Evolutionary conservation across 2,797 vertebrate genomes (phyloP), one percentile per base, ranked within the genome.

Genomic region (Nannoperca australis): DNA sequence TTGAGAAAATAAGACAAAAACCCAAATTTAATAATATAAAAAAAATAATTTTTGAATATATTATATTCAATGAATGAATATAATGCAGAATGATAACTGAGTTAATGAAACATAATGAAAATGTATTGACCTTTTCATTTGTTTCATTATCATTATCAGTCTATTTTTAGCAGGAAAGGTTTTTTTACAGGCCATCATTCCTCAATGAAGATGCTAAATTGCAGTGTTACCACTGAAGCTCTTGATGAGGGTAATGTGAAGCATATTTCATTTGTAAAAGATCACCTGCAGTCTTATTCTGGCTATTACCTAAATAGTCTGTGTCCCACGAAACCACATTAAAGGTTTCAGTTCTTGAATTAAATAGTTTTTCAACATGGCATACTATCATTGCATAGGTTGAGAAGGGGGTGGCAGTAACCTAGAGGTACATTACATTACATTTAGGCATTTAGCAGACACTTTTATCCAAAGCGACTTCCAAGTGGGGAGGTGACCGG

Each of bases 291-390:
- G 66, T 54, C 66, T 76, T 83, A 73, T 83, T 85, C 66, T 63
- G 67, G 47, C 53, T 51, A 67, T 85, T 76, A 85, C 30, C 50
- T 56, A 62, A 84, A 83, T 73, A 85, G 83, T 80, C 70, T 42
- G 20, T 22, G 14, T 82, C 73, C 55, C 72, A 53, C 58, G 51
- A 38, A 73, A 72, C 34, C 66, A 51, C 76, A 83, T 83, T 74
- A 85, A 61, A 79, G 49, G 70, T 80, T 69, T 78, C 66, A 75
- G 22, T 60, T 84, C 70, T 74, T 78, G 73, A 90, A 84, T 86
- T 65, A 87, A 77, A 89, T 86, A 1, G 40, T 83, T 85, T 78
- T 73, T 82, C 63, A 83, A 74, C n/a, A 65, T 13, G 76, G 76
- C 69, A 53, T 58, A 24, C 63, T 32, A 53, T 75, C 47, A 17